Base-by-base conservation (phyloP, 2,888 invertebrate genomes). In the Orgyia antiqua region DNA sequence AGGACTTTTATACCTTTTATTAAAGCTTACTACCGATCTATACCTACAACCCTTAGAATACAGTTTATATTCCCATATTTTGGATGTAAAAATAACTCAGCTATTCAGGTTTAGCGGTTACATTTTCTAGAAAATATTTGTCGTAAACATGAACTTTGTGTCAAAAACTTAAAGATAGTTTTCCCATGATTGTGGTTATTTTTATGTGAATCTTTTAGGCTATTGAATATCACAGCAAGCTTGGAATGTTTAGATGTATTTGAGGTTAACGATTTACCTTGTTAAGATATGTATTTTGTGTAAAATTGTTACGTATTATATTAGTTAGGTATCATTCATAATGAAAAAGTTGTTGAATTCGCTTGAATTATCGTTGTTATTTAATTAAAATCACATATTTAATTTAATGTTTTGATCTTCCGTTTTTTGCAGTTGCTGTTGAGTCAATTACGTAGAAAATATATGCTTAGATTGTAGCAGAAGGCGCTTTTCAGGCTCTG, bases 181-280 rank as follows among this genome's bases (percentile, higher is more conserved):
- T 55, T 58, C 0, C 18, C 2, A 10, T 39, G 15, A 8, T 6
- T 6, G 10, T 17, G 8, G 2, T 4, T 5, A 9, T 2, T 10
- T n/a, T 39, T 11, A 29, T 42, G 33, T 40, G 45, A 63, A 60
- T 58, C 49, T 60, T 45, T 51, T 48, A 41, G 49, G 57, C 48
- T 58, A 57, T 60, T 62, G 59, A 60, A 61, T 57, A 45, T 46
- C 58, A 45, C 45, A 51, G 46, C 51, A 45, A 54, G 46, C 35
- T 47, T 42, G 41, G 39, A 42, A 55, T 43, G 49, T 55, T 55
- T 48, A 51, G 43, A 43, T 45, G 47, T 60, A 58, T 64, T 68
- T 58, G 54, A 33, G 57, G 58, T 58, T 65, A 58, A 62, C 52
- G 58, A 63, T 50, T 63, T 48, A 58, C 58, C 67, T 64, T 63